phyloP scores from a whole-genome alignment of 2,888 invertebrate genomes.

The Morpho helenor region DNA sequence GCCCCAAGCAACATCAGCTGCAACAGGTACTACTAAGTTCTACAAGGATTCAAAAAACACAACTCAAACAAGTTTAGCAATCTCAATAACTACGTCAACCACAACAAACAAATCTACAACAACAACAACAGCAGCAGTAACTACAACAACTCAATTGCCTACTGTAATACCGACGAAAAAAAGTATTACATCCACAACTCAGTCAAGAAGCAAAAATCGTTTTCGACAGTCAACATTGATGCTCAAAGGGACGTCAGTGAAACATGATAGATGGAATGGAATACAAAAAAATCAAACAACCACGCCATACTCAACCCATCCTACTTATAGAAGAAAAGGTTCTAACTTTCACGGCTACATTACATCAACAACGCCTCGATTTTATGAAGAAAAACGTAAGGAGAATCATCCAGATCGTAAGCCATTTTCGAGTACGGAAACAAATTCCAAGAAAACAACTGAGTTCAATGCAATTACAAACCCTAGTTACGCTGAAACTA shows the following conservation, averaged over 20 bases:
- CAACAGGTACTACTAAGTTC: constrained; percentile 39
- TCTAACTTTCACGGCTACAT: constrained; percentile 67
- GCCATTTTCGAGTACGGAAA: constrained; percentile 25
- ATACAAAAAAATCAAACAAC: constrained; percentile 39
- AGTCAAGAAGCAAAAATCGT: constrained; percentile 54
- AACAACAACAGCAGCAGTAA: constrained; percentile 36
- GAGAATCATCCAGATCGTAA: constrained; percentile 41
- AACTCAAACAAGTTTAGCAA: constrained; percentile 27
- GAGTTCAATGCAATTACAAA: constrained; percentile 9
- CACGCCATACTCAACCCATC: constrained; percentile 26
- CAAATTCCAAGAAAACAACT: constrained; percentile 23
- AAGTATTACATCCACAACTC: constrained; percentile 29
- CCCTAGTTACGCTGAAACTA: constrained; percentile 32
- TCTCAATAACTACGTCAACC: constrained; percentile 25
- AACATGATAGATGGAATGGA: constrained; percentile 63
- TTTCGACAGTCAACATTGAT: constrained; percentile 66
- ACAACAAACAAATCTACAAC: constrained; percentile 18
- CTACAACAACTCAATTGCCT: constrained; percentile 32
- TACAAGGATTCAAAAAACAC: constrained; percentile 36
- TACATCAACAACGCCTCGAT: constrained; percentile 39
- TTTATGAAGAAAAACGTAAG: constrained; percentile 35
- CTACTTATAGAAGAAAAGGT: constrained; percentile 53
- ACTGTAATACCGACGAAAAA: constrained; percentile 26
- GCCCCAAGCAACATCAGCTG: constrained; percentile 57
- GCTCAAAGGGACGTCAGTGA: constrained; percentile 67